Percentiles rank a stretch among this genome's conserved stretches.
These are phyloP conservation scores for Apeira syringaria DNA, from an alignment of 2,888 invertebrate genomes.

Conservation along the genomic window DNA sequence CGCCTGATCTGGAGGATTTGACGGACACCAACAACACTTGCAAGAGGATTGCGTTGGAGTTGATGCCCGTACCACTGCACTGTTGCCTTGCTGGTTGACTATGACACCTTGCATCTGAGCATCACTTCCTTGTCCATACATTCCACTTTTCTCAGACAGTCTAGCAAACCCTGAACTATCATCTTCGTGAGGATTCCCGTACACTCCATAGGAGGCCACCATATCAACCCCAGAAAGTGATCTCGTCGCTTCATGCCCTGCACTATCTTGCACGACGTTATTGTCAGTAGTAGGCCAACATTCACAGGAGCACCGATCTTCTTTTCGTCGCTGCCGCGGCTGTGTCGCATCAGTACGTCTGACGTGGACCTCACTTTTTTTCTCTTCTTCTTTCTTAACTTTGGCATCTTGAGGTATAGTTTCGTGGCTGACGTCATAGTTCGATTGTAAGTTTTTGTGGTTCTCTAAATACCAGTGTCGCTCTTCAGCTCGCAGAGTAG, in stretches of 20 bases:
- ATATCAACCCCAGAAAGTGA: conserved; percentile 78
- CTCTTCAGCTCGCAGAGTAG: conserved; percentile 77
- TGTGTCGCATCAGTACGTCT: conserved; percentile 65
- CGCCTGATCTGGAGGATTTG: conserved; percentile 61
- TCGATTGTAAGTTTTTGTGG: conserved; percentile 73
- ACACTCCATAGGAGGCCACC: conserved; percentile 81
- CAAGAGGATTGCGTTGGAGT: conserved; percentile 52
- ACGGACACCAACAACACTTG: conserved; percentile 65
- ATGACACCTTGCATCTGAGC: conserved; percentile 77
- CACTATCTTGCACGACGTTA: conserved; percentile 62
- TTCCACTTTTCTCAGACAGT: conserved; percentile 65
- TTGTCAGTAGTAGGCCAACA: conserved; percentile 79
- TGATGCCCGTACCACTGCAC: conserved; percentile 68
- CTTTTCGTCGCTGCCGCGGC: conserved; percentile 70
- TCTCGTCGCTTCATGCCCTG: conserved; percentile 66
- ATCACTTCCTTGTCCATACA: conserved; percentile 71
- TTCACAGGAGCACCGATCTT: conserved; percentile 78
- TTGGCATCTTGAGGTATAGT: conserved; percentile 73
- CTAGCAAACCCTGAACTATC: conserved; percentile 77
- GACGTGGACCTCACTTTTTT: conserved; percentile 65
- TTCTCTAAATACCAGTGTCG: conserved; percentile 81
- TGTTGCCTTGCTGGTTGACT: conserved; percentile 80
- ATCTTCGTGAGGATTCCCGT: conserved; percentile 76
- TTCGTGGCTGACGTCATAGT: conserved; percentile 63
- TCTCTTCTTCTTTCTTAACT: conserved; percentile 77